A percentile compares a stretch with the other conserved stretches of the same genome.
phyloP scores from a whole-genome alignment of 2,888 invertebrate genomes.

The Acleris emargana region DNA sequence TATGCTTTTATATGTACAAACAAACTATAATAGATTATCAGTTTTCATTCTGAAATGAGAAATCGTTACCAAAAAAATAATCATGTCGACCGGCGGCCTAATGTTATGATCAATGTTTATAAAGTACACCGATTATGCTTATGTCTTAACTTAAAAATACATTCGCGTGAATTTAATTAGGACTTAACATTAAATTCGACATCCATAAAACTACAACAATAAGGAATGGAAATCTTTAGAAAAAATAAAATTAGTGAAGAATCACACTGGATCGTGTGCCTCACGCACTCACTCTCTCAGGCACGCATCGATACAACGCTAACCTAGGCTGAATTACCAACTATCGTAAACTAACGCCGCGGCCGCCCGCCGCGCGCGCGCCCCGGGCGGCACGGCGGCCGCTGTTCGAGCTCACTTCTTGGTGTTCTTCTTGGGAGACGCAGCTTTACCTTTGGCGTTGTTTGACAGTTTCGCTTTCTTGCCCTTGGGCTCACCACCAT shows the following conservation, averaged over 20 bases:
- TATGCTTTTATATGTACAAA: slow-evolving; percentile 83
- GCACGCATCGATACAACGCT: slow-evolving; percentile 66
- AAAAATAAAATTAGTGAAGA: slow-evolving; percentile 63
- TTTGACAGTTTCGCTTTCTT: slow-evolving; percentile 90
- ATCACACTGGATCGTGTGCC: slow-evolving; percentile 62
- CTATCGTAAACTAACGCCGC: slow-evolving; percentile 60
- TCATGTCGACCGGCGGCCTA: slow-evolving; percentile 61
- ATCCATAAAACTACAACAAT: slow-evolving; percentile 79
- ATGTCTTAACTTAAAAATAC: slow-evolving; percentile 79
- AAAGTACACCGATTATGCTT: slow-evolving; percentile 77
- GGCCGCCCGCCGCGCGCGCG: slow-evolving; percentile 41
- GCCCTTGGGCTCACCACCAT: slow-evolving; percentile 90
- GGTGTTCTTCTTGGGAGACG: slow-evolving; percentile 88
- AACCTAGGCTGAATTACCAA: slow-evolving; percentile 74
- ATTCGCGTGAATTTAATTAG: slow-evolving; percentile 66
- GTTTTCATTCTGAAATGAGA: slow-evolving; percentile 76
- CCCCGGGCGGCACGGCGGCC: slow-evolving; percentile 37
- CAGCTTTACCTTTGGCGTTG: slow-evolving; percentile 87
- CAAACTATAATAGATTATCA: slow-evolving; percentile 81
- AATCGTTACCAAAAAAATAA: slow-evolving; percentile 68
- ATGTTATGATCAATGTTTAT: slow-evolving; percentile 62
- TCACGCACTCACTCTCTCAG: slow-evolving; percentile 32
- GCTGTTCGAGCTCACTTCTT: slow-evolving; percentile 71
- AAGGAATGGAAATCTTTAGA: slow-evolving; percentile 79
- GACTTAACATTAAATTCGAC: slow-evolving; percentile 71